A percentile compares a stretch with the other conserved stretches of the same genome.
phyloP scores from a whole-genome alignment of 2,797 vertebrate species.

The Chiroxiphia lanceolata region DNA sequence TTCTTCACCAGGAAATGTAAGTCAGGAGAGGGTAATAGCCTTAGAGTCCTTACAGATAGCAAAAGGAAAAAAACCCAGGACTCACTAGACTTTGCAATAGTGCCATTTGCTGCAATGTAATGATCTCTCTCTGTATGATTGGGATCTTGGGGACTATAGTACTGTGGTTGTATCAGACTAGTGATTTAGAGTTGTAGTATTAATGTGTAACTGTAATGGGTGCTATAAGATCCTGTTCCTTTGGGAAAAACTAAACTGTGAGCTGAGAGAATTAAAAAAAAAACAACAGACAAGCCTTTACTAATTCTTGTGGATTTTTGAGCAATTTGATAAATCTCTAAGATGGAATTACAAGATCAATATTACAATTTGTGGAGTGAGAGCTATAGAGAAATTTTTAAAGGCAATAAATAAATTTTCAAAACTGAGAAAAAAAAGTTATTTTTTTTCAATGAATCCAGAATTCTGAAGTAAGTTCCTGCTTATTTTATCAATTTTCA shows the following conservation, averaged over 20 bases:
- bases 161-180: neutral
- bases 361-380: neutral
- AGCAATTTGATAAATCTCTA: neutral
- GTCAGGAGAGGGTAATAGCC: neutral
- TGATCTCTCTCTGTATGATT: neutral
- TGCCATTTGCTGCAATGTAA: neutral
- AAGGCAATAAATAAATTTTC: neutral
- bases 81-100: neutral
- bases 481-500: neutral
- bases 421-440: neutral
- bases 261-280: neutral
- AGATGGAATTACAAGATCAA: neutral
- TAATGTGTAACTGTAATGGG: neutral
- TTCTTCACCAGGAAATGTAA: neutral
- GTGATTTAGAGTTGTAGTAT: neutral
- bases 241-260: neutral
- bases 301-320: neutral
- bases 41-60: neutral
- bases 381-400: neutral
- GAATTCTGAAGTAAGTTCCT: neutral
- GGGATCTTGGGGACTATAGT: neutral
- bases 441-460: neutral
- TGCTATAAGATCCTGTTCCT: neutral
- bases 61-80: neutral
- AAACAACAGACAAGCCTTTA: neutral